Base-by-base conservation (phyloP, 2,797 vertebrate species). In the Pempheris klunzingeri region DNA sequence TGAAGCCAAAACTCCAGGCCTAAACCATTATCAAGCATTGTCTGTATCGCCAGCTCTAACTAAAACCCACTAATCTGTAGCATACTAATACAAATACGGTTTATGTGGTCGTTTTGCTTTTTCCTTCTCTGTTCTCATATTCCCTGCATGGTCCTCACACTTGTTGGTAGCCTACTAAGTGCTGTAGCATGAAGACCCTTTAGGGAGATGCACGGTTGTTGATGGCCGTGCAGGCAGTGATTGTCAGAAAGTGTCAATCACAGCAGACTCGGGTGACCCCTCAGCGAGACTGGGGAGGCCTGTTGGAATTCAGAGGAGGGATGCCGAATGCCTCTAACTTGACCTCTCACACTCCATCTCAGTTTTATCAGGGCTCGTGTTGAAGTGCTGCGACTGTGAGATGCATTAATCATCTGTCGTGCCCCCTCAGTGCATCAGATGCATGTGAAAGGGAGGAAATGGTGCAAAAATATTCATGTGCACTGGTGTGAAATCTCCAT, bases 221-320 rank as follows among this genome's bases (percentile, higher is more conserved):
- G 84, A 90, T 88, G 71, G 49, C 66, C 60, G 50, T 43, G 67
- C 65, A 74, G 79, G 70, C 82, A 67, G 67, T 61, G 83, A 88
- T 91, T 89, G 85, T 90, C 85, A 77, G 5, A 77, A 80, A 77
- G 60, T 90, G 87, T 85, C 90, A 87, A 77, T 93, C 87, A 80
- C 52, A n/a, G 78, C 52, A 12, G 85, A 87, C 81, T 65, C 2
- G 9, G 4, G 71, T 74, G 87, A 91, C 86, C 86, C 77, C 57
- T 46, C 66, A 32, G 69, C 15, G 10, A 74, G 78, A 64, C 10
- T 10, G 22, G 5, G 32, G 61, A 76, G 52, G 71, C 10, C 10
- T 38, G 78, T 57, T 83, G 83, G 81, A 88, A 91, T 91, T 89
- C 81, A 81, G 71, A 70, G 71, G 64, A 86, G 63, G 62, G 84